These are phyloP conservation scores for Nothocercus julius DNA, from an alignment of 2,113 vertebrate species.

Conservation along the genomic window DNA sequence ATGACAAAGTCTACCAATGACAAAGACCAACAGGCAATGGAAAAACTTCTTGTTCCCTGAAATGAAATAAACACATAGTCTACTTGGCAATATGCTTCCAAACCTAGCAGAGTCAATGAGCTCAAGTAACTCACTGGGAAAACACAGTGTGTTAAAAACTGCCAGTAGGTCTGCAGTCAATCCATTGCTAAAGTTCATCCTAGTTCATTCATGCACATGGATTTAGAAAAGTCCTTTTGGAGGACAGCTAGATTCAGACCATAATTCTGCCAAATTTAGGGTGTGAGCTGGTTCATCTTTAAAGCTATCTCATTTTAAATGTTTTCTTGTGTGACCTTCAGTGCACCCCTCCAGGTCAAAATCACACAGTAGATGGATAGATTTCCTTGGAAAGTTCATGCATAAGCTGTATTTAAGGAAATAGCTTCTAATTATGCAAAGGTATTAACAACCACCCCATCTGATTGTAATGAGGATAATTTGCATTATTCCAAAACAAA, in stretches of 20 bases:
- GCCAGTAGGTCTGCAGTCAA: neutral
- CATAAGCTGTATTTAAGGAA: slow-evolving; percentile 67
- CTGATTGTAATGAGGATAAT: slow-evolving; percentile 73
- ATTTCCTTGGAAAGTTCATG: slow-evolving; percentile 56
- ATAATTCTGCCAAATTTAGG: neutral
- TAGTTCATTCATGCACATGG: neutral
- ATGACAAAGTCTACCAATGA: neutral
- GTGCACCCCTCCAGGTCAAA: slow-evolving; percentile 13
- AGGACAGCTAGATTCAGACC: neutral
- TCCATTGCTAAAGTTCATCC: neutral
- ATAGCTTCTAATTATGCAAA: slow-evolving; percentile 69
- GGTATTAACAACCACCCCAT: slow-evolving; percentile 69
- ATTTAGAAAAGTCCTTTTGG: neutral
- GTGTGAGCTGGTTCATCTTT: neutral
- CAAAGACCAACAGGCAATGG: neutral
- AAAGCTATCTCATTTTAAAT: slow-evolving; percentile 15
- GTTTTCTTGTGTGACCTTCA: slow-evolving; percentile 38
- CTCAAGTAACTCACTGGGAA: neutral
- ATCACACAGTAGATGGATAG: slow-evolving; percentile 19
- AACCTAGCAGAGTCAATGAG: neutral
- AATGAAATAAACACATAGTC: neutral
- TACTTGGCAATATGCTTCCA: neutral
- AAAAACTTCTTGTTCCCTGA: neutral
- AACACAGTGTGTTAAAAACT: neutral
- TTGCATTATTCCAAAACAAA: slow-evolving; percentile 67